phyloP scores from a whole-genome alignment of 1,140 invertebrate genomes.

The Bombus difficillimus region DNA sequence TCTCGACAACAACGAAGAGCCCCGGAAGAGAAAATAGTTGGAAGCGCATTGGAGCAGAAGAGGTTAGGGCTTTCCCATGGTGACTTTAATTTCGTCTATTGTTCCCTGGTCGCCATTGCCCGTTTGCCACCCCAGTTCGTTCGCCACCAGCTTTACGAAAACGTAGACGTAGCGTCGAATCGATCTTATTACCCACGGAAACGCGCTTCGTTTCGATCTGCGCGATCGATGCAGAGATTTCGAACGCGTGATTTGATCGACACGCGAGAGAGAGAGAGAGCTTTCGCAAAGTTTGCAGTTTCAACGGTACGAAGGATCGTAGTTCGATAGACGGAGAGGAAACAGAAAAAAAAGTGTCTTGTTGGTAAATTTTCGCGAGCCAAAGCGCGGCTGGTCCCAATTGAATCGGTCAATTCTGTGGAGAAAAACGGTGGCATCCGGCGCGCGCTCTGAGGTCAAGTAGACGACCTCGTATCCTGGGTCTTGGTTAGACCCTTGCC shows the following conservation, averaged over 20 bases:
- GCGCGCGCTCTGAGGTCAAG: conserved; percentile 76
- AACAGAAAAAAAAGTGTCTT: not conserved
- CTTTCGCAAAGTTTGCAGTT: too few species aligned
- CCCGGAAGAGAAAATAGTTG: conserved; percentile 65
- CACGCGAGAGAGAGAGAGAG: too few species aligned
- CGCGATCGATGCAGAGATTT: too few species aligned
- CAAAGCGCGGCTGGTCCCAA: conserved; percentile 57
- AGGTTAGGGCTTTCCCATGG: conserved; percentile 80
- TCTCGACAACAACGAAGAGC: conserved; percentile 71
- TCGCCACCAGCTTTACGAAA: conserved; percentile 34
- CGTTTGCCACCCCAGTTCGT: conserved; percentile 71
- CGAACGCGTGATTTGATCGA: too few species aligned
- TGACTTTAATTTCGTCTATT: conserved; percentile 79
- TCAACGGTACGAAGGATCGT: not conserved
- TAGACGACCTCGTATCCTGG: conserved; percentile 77
- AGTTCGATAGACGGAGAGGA: not conserved
- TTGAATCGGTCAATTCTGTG: conserved; percentile 73
- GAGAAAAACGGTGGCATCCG: conserved; percentile 77
- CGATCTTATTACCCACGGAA: too few species aligned
- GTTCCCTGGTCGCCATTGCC: conserved; percentile 69
- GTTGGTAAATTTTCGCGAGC: conserved; percentile 58
- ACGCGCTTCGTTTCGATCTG: too few species aligned
- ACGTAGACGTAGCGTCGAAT: not conserved
- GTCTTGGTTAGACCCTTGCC: conserved; percentile 69
- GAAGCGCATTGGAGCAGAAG: conserved; percentile 78